These are phyloP conservation scores for Agrotis ipsilon DNA, from an alignment of 2,888 invertebrate genomes.

Conservation along the genomic window DNA sequence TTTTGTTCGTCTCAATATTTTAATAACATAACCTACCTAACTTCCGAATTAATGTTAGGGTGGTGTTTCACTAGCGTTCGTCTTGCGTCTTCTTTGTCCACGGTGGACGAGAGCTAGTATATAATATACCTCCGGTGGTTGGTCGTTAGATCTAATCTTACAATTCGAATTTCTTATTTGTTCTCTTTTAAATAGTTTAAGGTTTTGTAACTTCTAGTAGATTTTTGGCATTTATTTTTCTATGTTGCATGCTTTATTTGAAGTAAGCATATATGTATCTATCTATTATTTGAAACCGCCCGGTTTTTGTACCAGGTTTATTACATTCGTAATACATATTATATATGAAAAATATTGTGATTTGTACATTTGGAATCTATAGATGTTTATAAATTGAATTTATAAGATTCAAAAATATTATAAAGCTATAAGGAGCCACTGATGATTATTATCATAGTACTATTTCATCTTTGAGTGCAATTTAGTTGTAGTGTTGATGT, in stretches of 20 bases:
- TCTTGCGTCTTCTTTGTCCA: not conserved
- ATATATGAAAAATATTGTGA: conserved; percentile 54
- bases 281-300: conserved; percentile 43
- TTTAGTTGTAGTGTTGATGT: conserved; percentile 76
- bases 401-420: conserved; percentile 62
- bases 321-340: conserved; percentile 49
- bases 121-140: conserved; percentile 54
- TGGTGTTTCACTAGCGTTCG: conserved; percentile 18
- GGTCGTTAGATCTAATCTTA: conserved; percentile 62
- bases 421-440: conserved; percentile 56
- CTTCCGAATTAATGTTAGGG: conserved; percentile 52
- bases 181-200: conserved; percentile 59
- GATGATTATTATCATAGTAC: conserved; percentile 47
- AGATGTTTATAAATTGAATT: conserved; percentile 59
- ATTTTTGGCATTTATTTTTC: conserved; percentile 72
- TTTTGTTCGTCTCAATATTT: conserved; percentile 58
- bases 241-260: conserved; percentile 61
- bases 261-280: conserved; percentile 36
- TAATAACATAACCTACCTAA: conserved; percentile 45
- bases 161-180: conserved; percentile 50
- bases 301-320: conserved; percentile 41
- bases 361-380: conserved; percentile 60
- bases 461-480: conserved; percentile 77
- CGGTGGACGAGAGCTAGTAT: conserved; percentile 20
- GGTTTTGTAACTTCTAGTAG: conserved; percentile 63